These are phyloP conservation scores for Hydroisotoma schaefferi DNA, from an alignment of 2,888 invertebrate species.

Conservation along the genomic window DNA sequence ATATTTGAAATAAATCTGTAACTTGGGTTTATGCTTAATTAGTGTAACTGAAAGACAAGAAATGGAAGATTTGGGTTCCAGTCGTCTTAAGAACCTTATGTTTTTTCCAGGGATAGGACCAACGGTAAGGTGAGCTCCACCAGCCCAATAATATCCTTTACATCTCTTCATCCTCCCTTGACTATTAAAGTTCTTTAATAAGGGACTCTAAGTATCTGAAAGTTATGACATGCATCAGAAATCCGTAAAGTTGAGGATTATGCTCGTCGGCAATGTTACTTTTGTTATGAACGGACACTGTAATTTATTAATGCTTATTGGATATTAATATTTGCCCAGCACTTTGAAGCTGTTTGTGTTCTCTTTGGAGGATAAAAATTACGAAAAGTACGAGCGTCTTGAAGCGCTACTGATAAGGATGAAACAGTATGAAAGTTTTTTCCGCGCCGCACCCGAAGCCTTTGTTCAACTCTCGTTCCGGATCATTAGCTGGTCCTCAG, in stretches of 20 bases:
- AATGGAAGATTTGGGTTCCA: slow-evolving; percentile 29
- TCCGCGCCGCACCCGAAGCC: slow-evolving; percentile 36
- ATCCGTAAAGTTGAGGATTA: no score
- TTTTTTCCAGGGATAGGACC: slow-evolving; percentile 37
- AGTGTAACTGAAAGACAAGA: slow-evolving; percentile 29
- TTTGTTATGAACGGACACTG: no score
- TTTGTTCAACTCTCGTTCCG: slow-evolving; percentile 35
- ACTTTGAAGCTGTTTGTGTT: slow-evolving; percentile 23
- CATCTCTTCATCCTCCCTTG: no score
- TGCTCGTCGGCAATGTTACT: no score
- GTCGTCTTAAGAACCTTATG: slow-evolving; percentile 29
- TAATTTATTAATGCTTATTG: no score
- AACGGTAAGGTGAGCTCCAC: slow-evolving; percentile 32
- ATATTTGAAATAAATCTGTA: no score
- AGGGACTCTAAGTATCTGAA: no score
- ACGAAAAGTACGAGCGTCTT: slow-evolving; percentile 29
- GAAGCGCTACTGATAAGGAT: slow-evolving; percentile 30
- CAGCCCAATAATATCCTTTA: no score
- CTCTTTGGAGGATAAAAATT: slow-evolving; percentile 22
- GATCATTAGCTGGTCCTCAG: slow-evolving; percentile 24
- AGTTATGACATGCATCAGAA: no score
- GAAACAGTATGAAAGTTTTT: slow-evolving; percentile 39
- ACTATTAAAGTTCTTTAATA: no score
- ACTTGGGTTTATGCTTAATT: no score
- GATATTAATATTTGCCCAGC: no score